Conservation (phyloP, 2,888 invertebrate species). For the Brachycybe producta region DNA sequence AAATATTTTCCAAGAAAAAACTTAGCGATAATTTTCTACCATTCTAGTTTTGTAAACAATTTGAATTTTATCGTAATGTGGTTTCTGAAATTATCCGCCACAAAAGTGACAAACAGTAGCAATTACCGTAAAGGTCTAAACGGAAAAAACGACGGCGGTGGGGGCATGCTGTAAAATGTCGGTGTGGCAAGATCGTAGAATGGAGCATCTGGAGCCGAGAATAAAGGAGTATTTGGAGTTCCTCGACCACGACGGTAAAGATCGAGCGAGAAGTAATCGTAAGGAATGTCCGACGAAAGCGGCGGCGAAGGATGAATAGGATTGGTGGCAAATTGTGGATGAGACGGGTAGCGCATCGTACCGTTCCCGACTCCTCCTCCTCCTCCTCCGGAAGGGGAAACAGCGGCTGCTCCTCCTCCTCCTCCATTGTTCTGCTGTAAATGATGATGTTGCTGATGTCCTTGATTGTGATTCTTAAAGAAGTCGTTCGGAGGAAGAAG, state of each 20-base stretch:
- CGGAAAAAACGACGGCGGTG: constrained; percentile 21
- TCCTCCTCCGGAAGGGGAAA: not conserved
- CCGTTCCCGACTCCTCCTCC: not conserved
- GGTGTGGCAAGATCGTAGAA: constrained; percentile 22
- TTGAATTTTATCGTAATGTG: no score
- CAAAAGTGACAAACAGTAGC: no score
- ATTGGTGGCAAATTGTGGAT: not conserved
- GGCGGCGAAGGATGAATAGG: constrained; percentile 2
- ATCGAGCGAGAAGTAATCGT: constrained; percentile 19
- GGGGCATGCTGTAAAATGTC: constrained; percentile 22
- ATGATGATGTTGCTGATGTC: no score
- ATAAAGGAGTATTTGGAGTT: constrained; percentile 20
- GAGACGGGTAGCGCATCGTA: not conserved
- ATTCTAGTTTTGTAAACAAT: no score
- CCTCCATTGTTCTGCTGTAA: no score
- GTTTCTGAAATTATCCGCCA: no score
- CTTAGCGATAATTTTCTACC: no score
- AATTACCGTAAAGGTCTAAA: constrained; percentile 23
- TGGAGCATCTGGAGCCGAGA: constrained; percentile 19
- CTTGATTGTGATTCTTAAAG: constrained; percentile 2
- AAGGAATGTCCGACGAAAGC: constrained; percentile 14
- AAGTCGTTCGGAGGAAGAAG: constrained; percentile 17
- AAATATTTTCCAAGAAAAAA: no score
- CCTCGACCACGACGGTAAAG: constrained; percentile 19
- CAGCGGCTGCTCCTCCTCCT: no score